Percentiles rank a stretch among this genome's conserved stretches.
phyloP scores from a whole-genome alignment of 2,797 vertebrate genomes.

The Gallirallus australis region DNA sequence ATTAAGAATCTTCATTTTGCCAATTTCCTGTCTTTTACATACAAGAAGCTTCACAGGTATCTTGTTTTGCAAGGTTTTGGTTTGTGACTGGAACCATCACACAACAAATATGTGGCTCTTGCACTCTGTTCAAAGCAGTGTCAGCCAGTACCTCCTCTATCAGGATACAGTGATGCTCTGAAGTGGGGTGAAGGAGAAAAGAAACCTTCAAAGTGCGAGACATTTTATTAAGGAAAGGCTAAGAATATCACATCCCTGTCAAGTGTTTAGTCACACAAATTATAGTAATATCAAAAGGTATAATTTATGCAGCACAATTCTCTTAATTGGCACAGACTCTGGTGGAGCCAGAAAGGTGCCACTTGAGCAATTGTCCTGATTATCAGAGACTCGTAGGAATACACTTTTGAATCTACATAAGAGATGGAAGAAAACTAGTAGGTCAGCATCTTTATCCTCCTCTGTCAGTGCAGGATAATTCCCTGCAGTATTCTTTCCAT shows the following conservation, averaged over 20 bases:
- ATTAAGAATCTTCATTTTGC: neutral
- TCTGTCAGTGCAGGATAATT: slow-evolving; percentile 44
- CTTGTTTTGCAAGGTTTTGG: neutral
- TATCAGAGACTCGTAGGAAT: slow-evolving; percentile 53
- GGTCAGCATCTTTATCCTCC: slow-evolving; percentile 57
- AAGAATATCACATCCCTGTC: slow-evolving; percentile 62
- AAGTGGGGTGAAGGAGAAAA: slow-evolving; percentile 1
- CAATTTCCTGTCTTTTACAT: neutral
- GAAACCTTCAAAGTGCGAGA: slow-evolving; percentile 38
- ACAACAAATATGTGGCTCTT: neutral
- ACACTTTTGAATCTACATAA: slow-evolving; percentile 33
- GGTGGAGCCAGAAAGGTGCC: slow-evolving; percentile 57
- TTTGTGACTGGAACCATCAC: neutral
- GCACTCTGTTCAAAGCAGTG: neutral
- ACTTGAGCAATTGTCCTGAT: slow-evolving; percentile 64
- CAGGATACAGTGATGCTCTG: neutral
- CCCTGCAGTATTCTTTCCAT: slow-evolving; percentile 16
- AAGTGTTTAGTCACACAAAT: slow-evolving; percentile 68
- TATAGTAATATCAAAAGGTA: slow-evolving; percentile 66
- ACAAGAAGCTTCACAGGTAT: neutral
- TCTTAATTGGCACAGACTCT: slow-evolving; percentile 62
- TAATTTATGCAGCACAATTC: slow-evolving; percentile 62
- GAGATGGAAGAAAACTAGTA: slow-evolving; percentile 23
- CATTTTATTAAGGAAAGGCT: slow-evolving; percentile 63
- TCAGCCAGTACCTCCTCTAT: neutral